These are phyloP conservation scores for Pseudomyrmex gracilis DNA, from an alignment of 1,140 invertebrate species.

Conservation along the genomic window DNA sequence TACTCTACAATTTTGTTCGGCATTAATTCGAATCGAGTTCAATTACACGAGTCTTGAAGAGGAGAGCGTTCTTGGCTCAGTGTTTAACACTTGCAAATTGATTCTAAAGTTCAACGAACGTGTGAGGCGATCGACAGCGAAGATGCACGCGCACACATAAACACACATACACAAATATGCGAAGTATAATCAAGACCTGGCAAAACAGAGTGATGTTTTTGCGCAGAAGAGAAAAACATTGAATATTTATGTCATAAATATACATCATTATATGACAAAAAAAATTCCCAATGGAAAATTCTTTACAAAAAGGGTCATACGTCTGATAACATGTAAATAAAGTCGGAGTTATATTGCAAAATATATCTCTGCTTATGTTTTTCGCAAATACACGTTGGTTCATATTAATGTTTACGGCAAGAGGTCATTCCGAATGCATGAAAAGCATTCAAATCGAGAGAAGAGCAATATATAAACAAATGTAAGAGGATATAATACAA, in stretches of 20 bases:
- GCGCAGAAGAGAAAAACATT: neutral
- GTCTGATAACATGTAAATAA: constrained; percentile 17
- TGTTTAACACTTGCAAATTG: constrained; percentile 49
- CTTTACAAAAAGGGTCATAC: neutral
- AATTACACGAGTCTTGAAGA: constrained; percentile 56
- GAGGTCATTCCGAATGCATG: neutral
- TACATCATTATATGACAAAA: neutral
- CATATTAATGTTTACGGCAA: constrained; percentile 34
- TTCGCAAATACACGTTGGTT: neutral
- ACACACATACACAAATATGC: neutral
- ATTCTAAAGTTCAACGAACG: constrained; percentile 34
- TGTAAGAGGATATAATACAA: constrained; percentile 2
- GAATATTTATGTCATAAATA: neutral
- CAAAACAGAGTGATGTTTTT: neutral
- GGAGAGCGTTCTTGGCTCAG: neutral
- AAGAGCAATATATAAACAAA: too few relatives aligned
- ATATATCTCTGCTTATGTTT: constrained; percentile 7
- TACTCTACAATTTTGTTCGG: constrained; percentile 46
- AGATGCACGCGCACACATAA: too few relatives aligned
- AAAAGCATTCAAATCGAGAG: neutral
- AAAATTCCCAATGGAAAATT: neutral
- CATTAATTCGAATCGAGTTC: constrained; percentile 58
- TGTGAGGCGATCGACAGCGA: neutral
- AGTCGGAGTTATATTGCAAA: neutral
- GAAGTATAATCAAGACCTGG: neutral